These are phyloP conservation scores for Rapana venosa DNA, from an alignment of 2,888 invertebrate species.

Conservation along the genomic window DNA sequence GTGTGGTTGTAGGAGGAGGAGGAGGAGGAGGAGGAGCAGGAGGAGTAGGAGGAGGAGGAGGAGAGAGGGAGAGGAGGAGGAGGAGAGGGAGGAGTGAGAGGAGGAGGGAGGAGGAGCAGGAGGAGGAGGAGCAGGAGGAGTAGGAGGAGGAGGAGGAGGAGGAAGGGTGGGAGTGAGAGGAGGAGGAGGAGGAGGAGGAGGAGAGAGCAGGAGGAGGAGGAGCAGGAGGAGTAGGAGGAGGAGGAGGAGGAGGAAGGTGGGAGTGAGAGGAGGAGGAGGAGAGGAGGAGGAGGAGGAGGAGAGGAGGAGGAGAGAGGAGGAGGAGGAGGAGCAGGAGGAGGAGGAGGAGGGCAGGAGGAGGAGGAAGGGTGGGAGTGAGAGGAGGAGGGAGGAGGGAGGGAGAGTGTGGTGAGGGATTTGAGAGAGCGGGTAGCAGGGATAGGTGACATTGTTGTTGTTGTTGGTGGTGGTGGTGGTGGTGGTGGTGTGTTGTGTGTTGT, in stretches of 20 bases:
- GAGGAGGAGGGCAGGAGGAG: constrained; percentile 6
- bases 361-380: neutral
- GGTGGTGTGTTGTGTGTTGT: too few relatives aligned
- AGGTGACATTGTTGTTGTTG: neutral
- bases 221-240: neutral
- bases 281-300: neutral
- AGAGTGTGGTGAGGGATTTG: neutral
- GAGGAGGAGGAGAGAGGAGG: constrained; percentile 6
- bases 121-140: too few relatives aligned
- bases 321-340: neutral
- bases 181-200: constrained; percentile 16
- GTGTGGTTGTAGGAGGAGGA: neutral
- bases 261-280: neutral
- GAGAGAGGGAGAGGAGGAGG: neutral
- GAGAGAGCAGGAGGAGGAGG: neutral
- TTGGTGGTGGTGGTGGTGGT: too few relatives aligned
- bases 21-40: neutral
- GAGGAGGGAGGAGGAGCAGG: neutral
- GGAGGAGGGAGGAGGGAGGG: constrained; percentile 13
- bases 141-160: neutral
- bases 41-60: neutral
- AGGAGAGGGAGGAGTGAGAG: neutral
- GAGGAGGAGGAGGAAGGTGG: constrained; percentile 6
- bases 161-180: neutral
- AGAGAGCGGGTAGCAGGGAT: neutral